Conservation (phyloP, 2,888 invertebrate genomes). For the Falcaria lacertinaria region DNA sequence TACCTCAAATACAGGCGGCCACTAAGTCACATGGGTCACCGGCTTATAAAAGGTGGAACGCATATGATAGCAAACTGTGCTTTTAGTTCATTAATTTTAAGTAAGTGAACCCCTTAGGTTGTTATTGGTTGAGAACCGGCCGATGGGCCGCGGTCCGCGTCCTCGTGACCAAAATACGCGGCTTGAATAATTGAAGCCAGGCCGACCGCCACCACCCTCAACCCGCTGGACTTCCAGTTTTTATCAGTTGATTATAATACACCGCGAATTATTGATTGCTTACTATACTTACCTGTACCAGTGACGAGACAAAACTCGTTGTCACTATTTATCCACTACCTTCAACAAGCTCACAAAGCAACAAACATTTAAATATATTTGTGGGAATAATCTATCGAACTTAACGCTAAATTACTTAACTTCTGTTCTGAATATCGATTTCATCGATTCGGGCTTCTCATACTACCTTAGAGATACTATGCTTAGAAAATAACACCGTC, state of each 20-base stretch:
- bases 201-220: conserved; percentile 34
- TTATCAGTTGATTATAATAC: conserved; percentile 47
- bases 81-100: conserved; percentile 46
- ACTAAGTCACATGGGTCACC: not conserved
- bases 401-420: too few relatives aligned
- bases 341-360: too few relatives aligned
- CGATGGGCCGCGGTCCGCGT: conserved; percentile 38
- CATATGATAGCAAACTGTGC: conserved; percentile 11
- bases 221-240: conserved; percentile 40
- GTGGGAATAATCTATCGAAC: too few relatives aligned
- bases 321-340: too few relatives aligned
- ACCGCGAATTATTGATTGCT: conserved; percentile 26
- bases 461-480: too few relatives aligned
- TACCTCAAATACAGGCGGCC: too few relatives aligned
- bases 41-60: not conserved
- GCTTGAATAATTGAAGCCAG: conserved; percentile 67
- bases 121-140: conserved; percentile 32
- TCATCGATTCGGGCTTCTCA: too few relatives aligned
- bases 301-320: not conserved
- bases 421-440: too few relatives aligned
- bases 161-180: conserved; percentile 75
- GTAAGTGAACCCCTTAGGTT: conserved; percentile 49
- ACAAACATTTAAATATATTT: too few relatives aligned
- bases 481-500: too few relatives aligned
- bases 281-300: not conserved